Evolutionary conservation across 2,113 vertebrate genomes (phyloP).

Genomic region (Chrysochloris asiatica): DNA sequence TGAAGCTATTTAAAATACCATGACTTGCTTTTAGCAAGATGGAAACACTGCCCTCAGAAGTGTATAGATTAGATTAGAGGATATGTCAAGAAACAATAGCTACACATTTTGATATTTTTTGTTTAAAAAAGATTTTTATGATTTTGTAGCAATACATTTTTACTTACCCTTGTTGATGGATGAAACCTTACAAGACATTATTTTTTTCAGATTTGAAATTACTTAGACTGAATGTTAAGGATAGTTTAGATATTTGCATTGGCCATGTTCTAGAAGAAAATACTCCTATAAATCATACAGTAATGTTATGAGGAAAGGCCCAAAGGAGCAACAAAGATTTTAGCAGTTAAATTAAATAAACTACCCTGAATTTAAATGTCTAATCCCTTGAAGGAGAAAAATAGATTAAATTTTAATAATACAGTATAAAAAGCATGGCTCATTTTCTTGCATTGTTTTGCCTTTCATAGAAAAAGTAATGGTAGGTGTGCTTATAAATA

Average conservation of each 20-base stretch:
- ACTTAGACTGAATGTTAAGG: not conserved
- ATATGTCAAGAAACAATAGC: no score
- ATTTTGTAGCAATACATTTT: no score
- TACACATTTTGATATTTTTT: no score
- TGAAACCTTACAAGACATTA: not conserved
- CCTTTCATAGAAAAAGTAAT: not conserved
- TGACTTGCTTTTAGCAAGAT: no score
- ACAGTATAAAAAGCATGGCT: not conserved
- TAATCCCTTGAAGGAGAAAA: not conserved
- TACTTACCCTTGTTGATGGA: not conserved
- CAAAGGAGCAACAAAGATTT: not conserved
- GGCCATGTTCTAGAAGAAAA: not conserved
- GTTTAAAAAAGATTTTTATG: no score
- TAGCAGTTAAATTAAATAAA: not conserved
- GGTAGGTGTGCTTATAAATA: not conserved
- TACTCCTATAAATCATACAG: not conserved
- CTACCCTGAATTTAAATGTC: not conserved
- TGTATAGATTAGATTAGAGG: no score
- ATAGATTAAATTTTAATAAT: not conserved
- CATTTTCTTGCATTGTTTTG: not conserved
- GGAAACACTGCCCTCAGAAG: no score
- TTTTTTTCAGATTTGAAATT: slow-evolving; percentile 18
- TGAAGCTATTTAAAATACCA: no score
- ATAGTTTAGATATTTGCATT: not conserved
- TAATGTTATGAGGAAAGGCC: not conserved